Percentiles rank a stretch among this genome's conserved stretches.
Evolutionary conservation across 2,888 invertebrate genomes (phyloP).

Genomic region (Gandaritis pyraliata): DNA sequence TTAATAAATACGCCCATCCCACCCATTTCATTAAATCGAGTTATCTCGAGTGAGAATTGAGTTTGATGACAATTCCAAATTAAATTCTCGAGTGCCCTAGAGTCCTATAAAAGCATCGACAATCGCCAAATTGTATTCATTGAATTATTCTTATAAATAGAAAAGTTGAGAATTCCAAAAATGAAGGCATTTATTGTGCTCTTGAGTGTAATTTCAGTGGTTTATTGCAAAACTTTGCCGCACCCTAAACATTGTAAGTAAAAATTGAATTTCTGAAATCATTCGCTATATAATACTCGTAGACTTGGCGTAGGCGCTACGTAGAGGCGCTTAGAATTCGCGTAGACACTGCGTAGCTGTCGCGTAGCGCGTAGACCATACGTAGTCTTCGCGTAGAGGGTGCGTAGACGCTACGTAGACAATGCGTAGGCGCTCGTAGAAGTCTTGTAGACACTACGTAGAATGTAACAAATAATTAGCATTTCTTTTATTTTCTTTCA

Average conservation of each 20-base stretch:
- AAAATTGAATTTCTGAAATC: conserved; percentile 18
- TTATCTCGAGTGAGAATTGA: conserved; percentile 47
- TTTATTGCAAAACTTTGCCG: conserved; percentile 56
- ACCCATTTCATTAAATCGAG: conserved; percentile 36
- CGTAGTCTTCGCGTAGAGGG: too few species aligned
- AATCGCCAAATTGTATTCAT: conserved; percentile 28
- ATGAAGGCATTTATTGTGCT: conserved; percentile 61
- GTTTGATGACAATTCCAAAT: conserved; percentile 45
- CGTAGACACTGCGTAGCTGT: too few species aligned
- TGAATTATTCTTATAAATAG: conserved; percentile 41
- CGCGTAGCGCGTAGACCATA: too few species aligned
- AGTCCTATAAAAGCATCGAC: conserved; percentile 50
- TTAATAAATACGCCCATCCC: conserved; percentile 3
- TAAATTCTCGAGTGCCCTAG: conserved; percentile 49
- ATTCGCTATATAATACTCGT: not conserved
- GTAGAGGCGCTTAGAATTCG: too few species aligned
- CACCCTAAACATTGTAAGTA: conserved; percentile 53
- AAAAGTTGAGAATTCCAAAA: conserved; percentile 45
- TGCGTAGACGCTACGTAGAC: not conserved
- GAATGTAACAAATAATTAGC: too few species aligned
- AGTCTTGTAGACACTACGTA: not conserved
- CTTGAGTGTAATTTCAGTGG: conserved; percentile 53
- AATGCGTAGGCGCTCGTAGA: not conserved
- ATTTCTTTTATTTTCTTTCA: conserved; percentile 32
- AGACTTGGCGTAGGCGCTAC: not conserved